phyloP scores from a whole-genome alignment of 2,797 vertebrate genomes.

The Rallus crepitans region DNA sequence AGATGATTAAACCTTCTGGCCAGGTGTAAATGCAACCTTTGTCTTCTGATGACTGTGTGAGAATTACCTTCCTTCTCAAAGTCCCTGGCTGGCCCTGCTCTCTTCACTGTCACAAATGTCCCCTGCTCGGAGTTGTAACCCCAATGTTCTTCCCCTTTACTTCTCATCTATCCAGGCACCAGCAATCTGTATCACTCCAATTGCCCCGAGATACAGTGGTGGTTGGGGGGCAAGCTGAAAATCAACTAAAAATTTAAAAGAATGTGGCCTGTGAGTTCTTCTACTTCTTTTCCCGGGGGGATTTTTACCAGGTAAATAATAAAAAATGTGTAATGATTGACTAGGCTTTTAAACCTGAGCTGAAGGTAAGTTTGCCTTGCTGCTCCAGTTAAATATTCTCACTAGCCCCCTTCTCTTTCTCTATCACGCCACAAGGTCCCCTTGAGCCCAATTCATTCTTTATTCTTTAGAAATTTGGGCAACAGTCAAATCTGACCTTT shows the following conservation, averaged over 20 bases:
- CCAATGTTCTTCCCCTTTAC: neutral
- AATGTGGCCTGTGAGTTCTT: constrained; percentile 8
- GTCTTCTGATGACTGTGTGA: constrained; percentile 87
- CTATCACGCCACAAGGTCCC: constrained; percentile 21
- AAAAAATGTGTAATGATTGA: constrained; percentile 81
- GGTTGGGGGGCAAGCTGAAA: neutral
- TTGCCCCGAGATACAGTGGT: neutral
- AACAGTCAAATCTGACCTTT: constrained; percentile 63
- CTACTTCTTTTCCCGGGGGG: constrained; percentile 7
- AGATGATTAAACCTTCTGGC: constrained; percentile 97
- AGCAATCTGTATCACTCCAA: neutral
- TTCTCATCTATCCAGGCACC: constrained; percentile 5
- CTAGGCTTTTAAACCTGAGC: constrained; percentile 72
- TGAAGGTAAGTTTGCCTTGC: constrained; percentile 69
- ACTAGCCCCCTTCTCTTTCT: constrained; percentile 30
- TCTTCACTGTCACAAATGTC: constrained; percentile 26
- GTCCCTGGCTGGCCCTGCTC: constrained; percentile 46
- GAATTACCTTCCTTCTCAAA: constrained; percentile 79
- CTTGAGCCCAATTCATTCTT: constrained; percentile 42
- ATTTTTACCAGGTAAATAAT: constrained; percentile 79
- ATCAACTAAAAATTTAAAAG: neutral
- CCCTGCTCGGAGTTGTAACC: neutral
- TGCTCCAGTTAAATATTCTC: constrained; percentile 63
- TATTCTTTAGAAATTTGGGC: constrained; percentile 58
- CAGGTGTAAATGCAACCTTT: constrained; percentile 99